Evolutionary conservation across 2,888 invertebrate species (phyloP).

Genomic region (Ectemnius continuus): DNA sequence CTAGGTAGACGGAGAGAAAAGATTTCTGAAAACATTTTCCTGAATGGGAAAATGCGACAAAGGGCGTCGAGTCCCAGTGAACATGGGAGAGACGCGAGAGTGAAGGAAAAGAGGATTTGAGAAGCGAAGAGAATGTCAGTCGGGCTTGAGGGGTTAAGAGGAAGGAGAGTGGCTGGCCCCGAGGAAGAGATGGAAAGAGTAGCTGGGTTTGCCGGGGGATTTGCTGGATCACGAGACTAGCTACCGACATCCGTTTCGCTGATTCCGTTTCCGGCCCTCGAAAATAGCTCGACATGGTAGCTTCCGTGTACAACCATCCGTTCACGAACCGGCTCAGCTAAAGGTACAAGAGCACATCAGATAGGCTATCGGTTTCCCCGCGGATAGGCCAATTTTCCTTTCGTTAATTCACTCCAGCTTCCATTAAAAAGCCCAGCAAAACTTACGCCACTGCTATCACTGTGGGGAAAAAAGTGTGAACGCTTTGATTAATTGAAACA

Average conservation of each 20-base stretch:
- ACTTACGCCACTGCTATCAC: neutral
- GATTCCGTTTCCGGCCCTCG: slow-evolving; percentile 36
- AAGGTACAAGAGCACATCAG: too few species aligned
- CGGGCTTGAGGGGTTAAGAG: slow-evolving; percentile 6
- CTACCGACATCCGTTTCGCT: slow-evolving; percentile 35
- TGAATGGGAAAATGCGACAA: neutral
- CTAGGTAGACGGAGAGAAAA: neutral
- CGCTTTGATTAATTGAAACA: too few species aligned
- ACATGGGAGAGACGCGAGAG: slow-evolving; percentile 2
- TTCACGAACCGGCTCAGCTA: too few species aligned
- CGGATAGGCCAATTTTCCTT: too few species aligned
- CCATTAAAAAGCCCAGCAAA: neutral
- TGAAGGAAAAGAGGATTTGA: neutral
- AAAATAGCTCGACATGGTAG: slow-evolving; percentile 15
- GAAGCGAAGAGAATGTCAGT: neutral
- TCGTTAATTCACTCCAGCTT: neutral
- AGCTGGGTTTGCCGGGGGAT: slow-evolving; percentile 14
- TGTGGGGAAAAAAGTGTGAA: too few species aligned
- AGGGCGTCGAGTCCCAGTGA: neutral
- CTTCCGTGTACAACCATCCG: neutral
- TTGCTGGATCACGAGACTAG: slow-evolving; percentile 29
- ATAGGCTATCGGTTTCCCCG: too few species aligned
- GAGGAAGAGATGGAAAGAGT: slow-evolving; percentile 29
- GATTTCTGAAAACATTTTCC: slow-evolving; percentile 5
- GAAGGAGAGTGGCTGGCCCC: neutral